Base-by-base conservation (phyloP, 2,113 vertebrate genomes). In the Emydocephalus ijimae region DNA sequence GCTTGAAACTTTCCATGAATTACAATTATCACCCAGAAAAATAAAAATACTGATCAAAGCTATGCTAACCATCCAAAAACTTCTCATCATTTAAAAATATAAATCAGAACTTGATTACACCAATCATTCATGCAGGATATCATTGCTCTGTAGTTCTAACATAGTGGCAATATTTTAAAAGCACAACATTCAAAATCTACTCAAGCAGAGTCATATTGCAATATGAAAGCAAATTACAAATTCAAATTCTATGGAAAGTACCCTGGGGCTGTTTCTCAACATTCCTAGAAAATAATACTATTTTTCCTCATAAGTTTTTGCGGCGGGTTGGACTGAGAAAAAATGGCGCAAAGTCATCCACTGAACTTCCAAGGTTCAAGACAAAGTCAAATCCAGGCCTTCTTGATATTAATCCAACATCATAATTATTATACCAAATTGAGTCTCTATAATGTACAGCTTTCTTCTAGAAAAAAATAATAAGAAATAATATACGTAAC, bases 121-220 rank as follows among this genome's bases (percentile, higher is more conserved):
- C 93, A 96, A 92, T 87, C 85, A 93, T 92, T 14, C 14, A 85
- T 57, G 94, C 94, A 81, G 92, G 94, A 95, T 91, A 87, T 14
- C 26, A 45, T 64, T 57, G 85, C 97, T 96, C 90, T 95, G 91
- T 94, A 95, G 96, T 94, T 94, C 95, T 93, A 45, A 14, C 10
- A 39, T 39, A 2, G 39, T 39, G 39, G 39, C 39, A 45, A 89
- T 90, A 12, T 85, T 57, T 55, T 52, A 21, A 88, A 52, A 95
- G 23, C 34, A 26, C 64, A 89, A 4, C 1, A 1, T 20, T 88
- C 92, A 56, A 61, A 94, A 86, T 39, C 54, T 24, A 85, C 2
- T 54, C 39, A 85, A 91, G 48, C 0, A 90, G 5, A 57, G 23
- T 5, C 57, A n/a, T 85, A 4, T 86, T 0, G 56, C 48, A 94